Conservation (phyloP, 2,888 invertebrate species). For the Agonopterix alstromeriana region DNA sequence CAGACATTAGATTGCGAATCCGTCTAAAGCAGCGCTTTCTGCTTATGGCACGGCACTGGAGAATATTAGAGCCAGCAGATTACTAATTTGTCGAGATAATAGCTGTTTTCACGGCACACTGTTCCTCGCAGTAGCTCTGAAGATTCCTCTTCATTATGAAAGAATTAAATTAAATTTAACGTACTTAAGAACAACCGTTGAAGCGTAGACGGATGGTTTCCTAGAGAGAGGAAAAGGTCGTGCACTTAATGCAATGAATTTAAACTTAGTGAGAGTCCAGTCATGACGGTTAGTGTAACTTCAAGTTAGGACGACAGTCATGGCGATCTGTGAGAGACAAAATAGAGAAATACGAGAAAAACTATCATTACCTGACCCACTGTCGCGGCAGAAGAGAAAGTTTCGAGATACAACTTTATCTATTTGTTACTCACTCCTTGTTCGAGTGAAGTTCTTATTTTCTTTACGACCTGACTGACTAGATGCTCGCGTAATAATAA, state of each 20-base stretch:
- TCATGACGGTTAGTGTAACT: slow-evolving; percentile 10
- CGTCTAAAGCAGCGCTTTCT: background rate
- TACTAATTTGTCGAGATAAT: slow-evolving; percentile 13
- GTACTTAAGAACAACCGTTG: no score
- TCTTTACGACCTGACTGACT: background rate
- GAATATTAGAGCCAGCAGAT: slow-evolving; percentile 24
- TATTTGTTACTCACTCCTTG: slow-evolving; percentile 6
- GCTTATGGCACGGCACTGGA: slow-evolving; percentile 25
- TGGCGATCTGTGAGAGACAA: slow-evolving; percentile 6
- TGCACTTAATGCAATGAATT: slow-evolving; percentile 6
- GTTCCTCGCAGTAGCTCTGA: no score
- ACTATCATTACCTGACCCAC: slow-evolving; percentile 31
- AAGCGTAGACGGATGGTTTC: no score
- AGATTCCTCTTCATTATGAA: no score
- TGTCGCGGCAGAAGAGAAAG: slow-evolving; percentile 7
- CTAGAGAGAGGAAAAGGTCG: no score
- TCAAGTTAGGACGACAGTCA: slow-evolving; percentile 11
- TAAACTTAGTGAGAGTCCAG: slow-evolving; percentile 9
- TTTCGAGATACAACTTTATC: slow-evolving; percentile 8
- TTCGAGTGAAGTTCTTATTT: background rate
- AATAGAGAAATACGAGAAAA: slow-evolving; percentile 38
- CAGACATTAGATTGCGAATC: slow-evolving; percentile 16
- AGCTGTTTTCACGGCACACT: background rate
- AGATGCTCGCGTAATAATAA: no score
- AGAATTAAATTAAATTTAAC: no score